Conservation (phyloP, 2,797 vertebrate genomes). For the Rhinatrema bivittatum region DNA sequence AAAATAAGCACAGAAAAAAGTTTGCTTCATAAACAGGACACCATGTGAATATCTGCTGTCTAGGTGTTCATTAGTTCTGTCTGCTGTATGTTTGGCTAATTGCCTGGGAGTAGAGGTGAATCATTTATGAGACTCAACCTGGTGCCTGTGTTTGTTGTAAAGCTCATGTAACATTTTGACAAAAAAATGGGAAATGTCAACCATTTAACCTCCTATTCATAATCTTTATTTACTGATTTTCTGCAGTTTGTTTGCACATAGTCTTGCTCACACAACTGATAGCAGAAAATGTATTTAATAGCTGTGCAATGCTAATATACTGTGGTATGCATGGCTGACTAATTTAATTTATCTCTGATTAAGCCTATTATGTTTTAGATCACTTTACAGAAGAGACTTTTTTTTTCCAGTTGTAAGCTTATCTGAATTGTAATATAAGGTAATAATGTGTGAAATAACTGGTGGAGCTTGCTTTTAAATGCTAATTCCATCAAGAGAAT, state of each 20-base stretch:
- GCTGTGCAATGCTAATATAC: conserved; percentile 62
- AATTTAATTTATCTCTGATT: conserved; percentile 78
- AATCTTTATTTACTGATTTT: conserved; percentile 54
- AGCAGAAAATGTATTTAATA: conserved; percentile 66
- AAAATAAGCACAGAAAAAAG: conserved; percentile 24
- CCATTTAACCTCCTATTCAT: conserved; percentile 31
- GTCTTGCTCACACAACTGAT: conserved; percentile 51
- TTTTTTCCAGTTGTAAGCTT: conserved; percentile 68
- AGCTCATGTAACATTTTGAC: conserved; percentile 34
- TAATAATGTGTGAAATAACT: conserved; percentile 75
- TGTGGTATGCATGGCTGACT: conserved; percentile 63
- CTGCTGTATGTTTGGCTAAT: conserved; percentile 40
- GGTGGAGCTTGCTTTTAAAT: conserved; percentile 59
- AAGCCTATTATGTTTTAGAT: conserved; percentile 74
- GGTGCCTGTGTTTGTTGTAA: conserved; percentile 26
- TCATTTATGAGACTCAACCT: conserved; percentile 35
- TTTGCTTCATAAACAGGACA: conserved; percentile 34
- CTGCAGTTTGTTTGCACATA: conserved; percentile 54
- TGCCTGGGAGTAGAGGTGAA: conserved; percentile 37
- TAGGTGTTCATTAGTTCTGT: conserved; percentile 44
- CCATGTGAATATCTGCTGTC: conserved; percentile 48
- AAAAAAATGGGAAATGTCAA: conserved; percentile 27
- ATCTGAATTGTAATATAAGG: conserved; percentile 74
- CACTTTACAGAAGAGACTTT: conserved; percentile 67
- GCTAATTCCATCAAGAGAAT: conserved; percentile 60